A percentile compares a stretch with the other conserved stretches of the same genome.
These are phyloP conservation scores for Andrena bicolor DNA, from an alignment of 2,888 invertebrate genomes.

Conservation along the genomic window DNA sequence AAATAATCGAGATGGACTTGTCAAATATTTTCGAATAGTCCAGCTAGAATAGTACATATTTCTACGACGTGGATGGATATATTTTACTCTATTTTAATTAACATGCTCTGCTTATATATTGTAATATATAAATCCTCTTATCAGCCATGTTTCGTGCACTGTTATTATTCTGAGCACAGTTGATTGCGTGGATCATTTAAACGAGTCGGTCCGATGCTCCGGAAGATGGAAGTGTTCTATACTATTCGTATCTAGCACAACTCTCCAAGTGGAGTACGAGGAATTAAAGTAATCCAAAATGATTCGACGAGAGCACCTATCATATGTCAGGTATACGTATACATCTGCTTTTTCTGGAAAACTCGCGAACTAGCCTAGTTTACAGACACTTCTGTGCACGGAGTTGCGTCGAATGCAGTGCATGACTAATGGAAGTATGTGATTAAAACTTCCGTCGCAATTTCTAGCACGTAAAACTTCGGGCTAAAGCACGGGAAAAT, in stretches of 20 bases:
- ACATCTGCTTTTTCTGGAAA: slow-evolving; percentile 27
- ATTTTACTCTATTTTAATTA: no score
- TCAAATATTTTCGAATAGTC: no score
- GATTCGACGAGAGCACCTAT: slow-evolving; percentile 46
- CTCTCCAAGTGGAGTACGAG: slow-evolving; percentile 30
- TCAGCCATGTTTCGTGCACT: no score
- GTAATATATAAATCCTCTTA: no score
- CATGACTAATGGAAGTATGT: slow-evolving; percentile 79
- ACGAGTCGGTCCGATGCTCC: not conserved
- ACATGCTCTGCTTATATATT: no score
- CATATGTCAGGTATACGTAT: slow-evolving; percentile 43
- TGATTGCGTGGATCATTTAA: not conserved
- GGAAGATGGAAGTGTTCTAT: not conserved
- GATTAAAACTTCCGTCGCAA: slow-evolving; percentile 80
- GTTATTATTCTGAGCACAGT: no score
- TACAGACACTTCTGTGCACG: slow-evolving; percentile 49
- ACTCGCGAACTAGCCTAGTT: slow-evolving; percentile 53
- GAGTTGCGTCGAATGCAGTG: slow-evolving; percentile 66
- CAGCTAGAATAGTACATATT: no score
- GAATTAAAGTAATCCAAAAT: slow-evolving; percentile 55
- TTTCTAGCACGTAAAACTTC: slow-evolving; percentile 75
- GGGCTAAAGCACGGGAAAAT: slow-evolving; percentile 68
- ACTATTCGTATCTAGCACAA: slow-evolving; percentile 5
- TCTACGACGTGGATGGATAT: no score
- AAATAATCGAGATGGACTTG: no score